A percentile compares a stretch with the other conserved stretches of the same genome.
These are phyloP conservation scores for Bursaphelenchus okinawaensis DNA, from an alignment of 2,888 invertebrate species.

Conservation along the genomic window DNA sequence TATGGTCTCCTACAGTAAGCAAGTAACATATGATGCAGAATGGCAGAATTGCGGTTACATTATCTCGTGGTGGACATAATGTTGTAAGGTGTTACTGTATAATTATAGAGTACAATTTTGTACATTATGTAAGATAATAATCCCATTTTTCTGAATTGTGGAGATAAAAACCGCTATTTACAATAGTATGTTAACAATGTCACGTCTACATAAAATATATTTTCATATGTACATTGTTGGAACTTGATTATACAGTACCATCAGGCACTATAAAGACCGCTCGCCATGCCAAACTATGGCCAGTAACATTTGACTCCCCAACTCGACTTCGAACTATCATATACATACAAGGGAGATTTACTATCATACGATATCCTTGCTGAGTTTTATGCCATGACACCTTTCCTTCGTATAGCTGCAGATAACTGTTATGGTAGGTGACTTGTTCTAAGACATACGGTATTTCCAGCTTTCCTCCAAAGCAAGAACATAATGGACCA, in stretches of 20 bases:
- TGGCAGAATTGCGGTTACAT: constrained; percentile 27
- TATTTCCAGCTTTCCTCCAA: constrained; percentile 12
- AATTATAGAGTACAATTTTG: too few relatives aligned
- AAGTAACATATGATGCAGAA: constrained; percentile 29
- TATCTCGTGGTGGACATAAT: constrained; percentile 32
- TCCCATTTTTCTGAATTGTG: too few relatives aligned
- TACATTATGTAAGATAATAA: too few relatives aligned
- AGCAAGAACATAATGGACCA: constrained; percentile 23
- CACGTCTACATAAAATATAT: too few relatives aligned
- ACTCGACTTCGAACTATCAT: not conserved
- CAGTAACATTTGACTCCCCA: constrained; percentile 1
- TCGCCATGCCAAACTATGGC: constrained; percentile 17
- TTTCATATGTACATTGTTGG: constrained; percentile 16
- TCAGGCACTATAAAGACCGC: not conserved
- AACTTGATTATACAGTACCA: constrained; percentile 11
- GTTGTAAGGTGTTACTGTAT: too few relatives aligned
- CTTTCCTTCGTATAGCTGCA: not conserved
- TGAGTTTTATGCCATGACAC: not conserved
- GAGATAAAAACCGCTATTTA: too few relatives aligned
- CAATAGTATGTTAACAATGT: too few relatives aligned
- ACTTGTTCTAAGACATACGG: not conserved
- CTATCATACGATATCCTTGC: too few relatives aligned
- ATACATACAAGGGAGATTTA: too few relatives aligned
- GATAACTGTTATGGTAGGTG: not conserved
- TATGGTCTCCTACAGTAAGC: constrained; percentile 22